A percentile compares a stretch with the other conserved stretches of the same genome.
Conservation (phyloP, 2,888 invertebrate genomes). For the Ochropleura leucogaster region DNA sequence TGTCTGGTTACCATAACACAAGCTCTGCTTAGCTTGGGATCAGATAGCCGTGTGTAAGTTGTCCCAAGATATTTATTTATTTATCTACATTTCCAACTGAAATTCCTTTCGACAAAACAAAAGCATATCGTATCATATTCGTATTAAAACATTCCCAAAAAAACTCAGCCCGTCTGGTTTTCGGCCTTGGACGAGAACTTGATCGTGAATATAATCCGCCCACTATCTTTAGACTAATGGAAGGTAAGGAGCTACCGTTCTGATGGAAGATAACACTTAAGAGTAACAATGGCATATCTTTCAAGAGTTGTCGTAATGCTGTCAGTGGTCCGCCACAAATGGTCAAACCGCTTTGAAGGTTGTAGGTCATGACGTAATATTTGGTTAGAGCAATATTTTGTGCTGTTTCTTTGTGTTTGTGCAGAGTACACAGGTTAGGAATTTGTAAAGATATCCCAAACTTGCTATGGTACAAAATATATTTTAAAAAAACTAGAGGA, state of each 20-base stretch:
- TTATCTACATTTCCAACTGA: not conserved
- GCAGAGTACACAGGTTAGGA: not conserved
- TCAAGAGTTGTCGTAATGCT: constrained; percentile 49
- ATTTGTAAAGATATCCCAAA: not conserved
- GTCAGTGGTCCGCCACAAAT: constrained; percentile 49
- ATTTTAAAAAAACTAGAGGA: no score
- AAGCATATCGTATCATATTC: constrained; percentile 13
- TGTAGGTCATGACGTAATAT: constrained; percentile 20
- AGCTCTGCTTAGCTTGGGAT: no score
- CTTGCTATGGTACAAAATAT: not conserved
- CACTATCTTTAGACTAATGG: constrained; percentile 60
- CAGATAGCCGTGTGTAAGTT: no score
- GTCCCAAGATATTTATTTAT: no score
- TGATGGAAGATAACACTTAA: constrained; percentile 63
- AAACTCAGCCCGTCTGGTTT: constrained; percentile 44
- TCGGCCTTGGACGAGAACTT: constrained; percentile 69
- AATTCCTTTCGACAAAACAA: constrained; percentile 6
- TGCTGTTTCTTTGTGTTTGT: constrained; percentile 7
- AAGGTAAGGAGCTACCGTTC: constrained; percentile 39
- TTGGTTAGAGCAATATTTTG: constrained; percentile 4
- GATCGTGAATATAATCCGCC: constrained; percentile 64
- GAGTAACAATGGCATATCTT: constrained; percentile 64
- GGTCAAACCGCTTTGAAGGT: constrained; percentile 46
- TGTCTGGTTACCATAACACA: no score
- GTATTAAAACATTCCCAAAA: constrained; percentile 27